phyloP scores from a whole-genome alignment of 2,888 invertebrate species.

The Ophion ventricosus region DNA sequence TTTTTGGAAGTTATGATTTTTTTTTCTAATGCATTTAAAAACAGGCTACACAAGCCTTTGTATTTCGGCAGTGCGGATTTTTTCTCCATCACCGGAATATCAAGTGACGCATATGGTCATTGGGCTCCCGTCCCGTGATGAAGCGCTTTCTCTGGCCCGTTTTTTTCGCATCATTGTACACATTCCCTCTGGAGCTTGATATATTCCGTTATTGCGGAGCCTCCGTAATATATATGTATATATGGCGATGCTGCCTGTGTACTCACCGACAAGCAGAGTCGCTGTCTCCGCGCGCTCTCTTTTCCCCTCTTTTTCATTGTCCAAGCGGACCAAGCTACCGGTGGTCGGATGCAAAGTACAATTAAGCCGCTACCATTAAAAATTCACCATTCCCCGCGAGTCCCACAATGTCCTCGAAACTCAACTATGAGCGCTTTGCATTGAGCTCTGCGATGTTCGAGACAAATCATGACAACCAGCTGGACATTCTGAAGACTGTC shows the following conservation, averaged over 20 bases:
- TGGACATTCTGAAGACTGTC: background rate
- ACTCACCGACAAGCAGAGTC: constrained; percentile 13
- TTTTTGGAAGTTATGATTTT: constrained; percentile 11
- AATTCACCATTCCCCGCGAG: constrained; percentile 71
- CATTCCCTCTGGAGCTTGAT: constrained; percentile 26
- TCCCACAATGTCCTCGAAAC: constrained; percentile 66
- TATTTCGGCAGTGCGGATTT: constrained; percentile 47
- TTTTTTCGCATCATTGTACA: constrained; percentile 32
- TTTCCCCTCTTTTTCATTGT: constrained; percentile 29
- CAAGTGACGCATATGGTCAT: constrained; percentile 49
- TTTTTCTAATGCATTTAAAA: constrained; percentile 76
- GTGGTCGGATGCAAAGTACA: constrained; percentile 76
- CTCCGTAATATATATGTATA: constrained; percentile 3
- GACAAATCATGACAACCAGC: constrained; percentile 43
- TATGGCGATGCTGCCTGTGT: background rate
- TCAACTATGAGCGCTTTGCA: constrained; percentile 53
- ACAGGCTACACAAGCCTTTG: constrained; percentile 63
- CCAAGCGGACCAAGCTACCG: constrained; percentile 14
- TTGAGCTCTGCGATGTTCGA: constrained; percentile 60
- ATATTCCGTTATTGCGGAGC: constrained; percentile 39
- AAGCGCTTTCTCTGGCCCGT: background rate
- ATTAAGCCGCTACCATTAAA: constrained; percentile 78
- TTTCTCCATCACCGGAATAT: constrained; percentile 74
- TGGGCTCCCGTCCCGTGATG: constrained; percentile 12
- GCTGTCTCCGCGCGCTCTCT: constrained; percentile 47